phyloP scores from a whole-genome alignment of 2,888 invertebrate species.

The Baccha elongata region DNA sequence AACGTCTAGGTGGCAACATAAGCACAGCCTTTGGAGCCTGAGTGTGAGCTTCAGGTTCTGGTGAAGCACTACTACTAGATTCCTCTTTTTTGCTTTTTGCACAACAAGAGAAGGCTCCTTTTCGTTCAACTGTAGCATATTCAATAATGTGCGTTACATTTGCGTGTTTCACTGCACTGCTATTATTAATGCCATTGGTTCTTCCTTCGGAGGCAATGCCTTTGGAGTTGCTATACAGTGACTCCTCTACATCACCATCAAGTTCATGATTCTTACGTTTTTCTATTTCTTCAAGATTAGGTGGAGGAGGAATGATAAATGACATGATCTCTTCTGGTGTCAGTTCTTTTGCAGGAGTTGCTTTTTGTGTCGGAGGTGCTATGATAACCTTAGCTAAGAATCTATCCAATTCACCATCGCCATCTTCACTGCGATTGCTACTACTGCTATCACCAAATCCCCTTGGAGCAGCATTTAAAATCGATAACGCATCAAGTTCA shows the following conservation, averaged over 20 bases:
- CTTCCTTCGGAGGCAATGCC: conserved; percentile 70
- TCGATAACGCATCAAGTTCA: conserved; percentile 88
- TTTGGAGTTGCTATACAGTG: conserved; percentile 84
- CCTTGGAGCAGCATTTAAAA: conserved; percentile 88
- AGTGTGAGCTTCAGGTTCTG: conserved; percentile 74
- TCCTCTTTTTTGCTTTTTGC: conserved; percentile 85
- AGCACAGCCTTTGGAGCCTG: conserved; percentile 82
- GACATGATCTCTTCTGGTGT: conserved; percentile 93
- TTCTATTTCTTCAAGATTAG: conserved; percentile 83
- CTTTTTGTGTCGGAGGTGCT: conserved; percentile 90
- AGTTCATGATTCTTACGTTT: conserved; percentile 65
- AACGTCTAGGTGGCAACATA: conserved; percentile 86
- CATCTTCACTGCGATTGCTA: conserved; percentile 71
- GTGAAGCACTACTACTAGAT: conserved; percentile 76
- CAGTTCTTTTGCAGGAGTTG: conserved; percentile 89
- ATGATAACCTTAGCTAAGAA: conserved; percentile 91
- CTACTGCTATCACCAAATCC: conserved; percentile 88
- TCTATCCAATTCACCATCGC: conserved; percentile 87
- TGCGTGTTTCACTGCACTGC: conserved; percentile 39
- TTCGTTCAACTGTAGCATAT: conserved; percentile 88
- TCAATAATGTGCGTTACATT: conserved; percentile 85
- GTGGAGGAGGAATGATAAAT: conserved; percentile 92
- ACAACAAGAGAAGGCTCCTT: conserved; percentile 89
- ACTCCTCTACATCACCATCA: conserved; percentile 58
- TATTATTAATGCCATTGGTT: conserved; percentile 8